These are phyloP conservation scores for Athalia circularis DNA, from an alignment of 2,888 invertebrate genomes.

Conservation along the genomic window DNA sequence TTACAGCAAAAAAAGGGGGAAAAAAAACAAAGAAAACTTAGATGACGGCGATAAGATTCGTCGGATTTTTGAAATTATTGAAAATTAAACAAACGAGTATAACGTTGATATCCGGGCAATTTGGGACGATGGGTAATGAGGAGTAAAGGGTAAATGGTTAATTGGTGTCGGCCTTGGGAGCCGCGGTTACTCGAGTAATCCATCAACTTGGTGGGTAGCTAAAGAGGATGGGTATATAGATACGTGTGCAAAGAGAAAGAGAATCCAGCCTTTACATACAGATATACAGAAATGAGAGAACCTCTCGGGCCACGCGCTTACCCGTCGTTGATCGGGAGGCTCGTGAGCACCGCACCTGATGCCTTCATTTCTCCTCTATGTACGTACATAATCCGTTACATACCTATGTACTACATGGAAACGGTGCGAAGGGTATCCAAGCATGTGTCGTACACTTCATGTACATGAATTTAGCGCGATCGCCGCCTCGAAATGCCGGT, in stretches of 20 bases:
- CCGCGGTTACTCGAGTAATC: slow-evolving; percentile 10
- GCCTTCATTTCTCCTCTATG: background rate
- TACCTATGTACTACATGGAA: background rate
- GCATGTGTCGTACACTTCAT: background rate
- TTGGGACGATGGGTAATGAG: too few species aligned
- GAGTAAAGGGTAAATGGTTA: too few species aligned
- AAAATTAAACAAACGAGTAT: too few species aligned
- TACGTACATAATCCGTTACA: background rate
- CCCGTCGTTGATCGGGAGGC: background rate
- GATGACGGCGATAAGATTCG: too few species aligned
- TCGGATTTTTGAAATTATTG: too few species aligned
- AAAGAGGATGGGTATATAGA: too few species aligned
- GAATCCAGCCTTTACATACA: too few species aligned
- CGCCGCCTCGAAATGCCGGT: background rate
- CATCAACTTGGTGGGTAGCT: slow-evolving; percentile 1
- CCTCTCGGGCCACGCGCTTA: background rate
- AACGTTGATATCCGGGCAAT: too few species aligned
- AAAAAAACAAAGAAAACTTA: too few species aligned
- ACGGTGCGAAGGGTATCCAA: background rate
- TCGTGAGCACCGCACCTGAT: background rate
- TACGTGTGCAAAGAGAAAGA: too few species aligned
- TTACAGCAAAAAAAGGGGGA: too few species aligned
- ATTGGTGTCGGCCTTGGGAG: background rate
- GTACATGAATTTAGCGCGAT: slow-evolving; percentile 10
- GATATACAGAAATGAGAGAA: background rate